Conservation (phyloP, 37 sponge, comb jelly and placozoan genomes). For the Diacarnus erythraeanus region DNA sequence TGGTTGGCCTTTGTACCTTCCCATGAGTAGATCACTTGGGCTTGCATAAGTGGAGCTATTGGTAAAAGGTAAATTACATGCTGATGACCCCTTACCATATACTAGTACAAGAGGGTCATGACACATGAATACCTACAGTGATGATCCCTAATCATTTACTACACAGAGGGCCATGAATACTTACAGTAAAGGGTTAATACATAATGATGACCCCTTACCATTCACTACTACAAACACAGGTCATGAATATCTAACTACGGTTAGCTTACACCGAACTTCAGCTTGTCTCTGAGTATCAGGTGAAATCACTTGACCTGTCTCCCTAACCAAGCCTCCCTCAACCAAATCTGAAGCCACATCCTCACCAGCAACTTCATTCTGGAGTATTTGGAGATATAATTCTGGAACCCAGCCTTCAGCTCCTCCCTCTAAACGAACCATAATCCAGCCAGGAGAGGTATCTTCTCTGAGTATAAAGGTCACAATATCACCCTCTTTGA, state of each 20-base stretch:
- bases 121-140: too few relatives aligned
- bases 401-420: conserved; percentile 52
- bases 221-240: too few relatives aligned
- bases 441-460: conserved; percentile 44
- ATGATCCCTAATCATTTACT: too few relatives aligned
- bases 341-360: neutral
- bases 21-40: conserved; percentile 61
- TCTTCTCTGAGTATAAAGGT: neutral
- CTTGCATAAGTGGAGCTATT: conserved; percentile 9
- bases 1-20: conserved; percentile 56
- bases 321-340: neutral
- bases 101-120: too few relatives aligned
- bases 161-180: too few relatives aligned
- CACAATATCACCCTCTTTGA: conserved; percentile 74
- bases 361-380: neutral
- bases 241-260: neutral
- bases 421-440: conserved; percentile 7
- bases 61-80: neutral
- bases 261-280: neutral
- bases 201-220: too few relatives aligned
- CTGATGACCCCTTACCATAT: too few relatives aligned
- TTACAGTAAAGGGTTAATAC: too few relatives aligned
- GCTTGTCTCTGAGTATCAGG: neutral
- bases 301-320: neutral
- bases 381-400: conserved; percentile 38